Evolutionary conservation across 2,113 vertebrate genomes (phyloP), one percentile per base, ranked within the genome.

Genomic region (Galbula dea): DNA sequence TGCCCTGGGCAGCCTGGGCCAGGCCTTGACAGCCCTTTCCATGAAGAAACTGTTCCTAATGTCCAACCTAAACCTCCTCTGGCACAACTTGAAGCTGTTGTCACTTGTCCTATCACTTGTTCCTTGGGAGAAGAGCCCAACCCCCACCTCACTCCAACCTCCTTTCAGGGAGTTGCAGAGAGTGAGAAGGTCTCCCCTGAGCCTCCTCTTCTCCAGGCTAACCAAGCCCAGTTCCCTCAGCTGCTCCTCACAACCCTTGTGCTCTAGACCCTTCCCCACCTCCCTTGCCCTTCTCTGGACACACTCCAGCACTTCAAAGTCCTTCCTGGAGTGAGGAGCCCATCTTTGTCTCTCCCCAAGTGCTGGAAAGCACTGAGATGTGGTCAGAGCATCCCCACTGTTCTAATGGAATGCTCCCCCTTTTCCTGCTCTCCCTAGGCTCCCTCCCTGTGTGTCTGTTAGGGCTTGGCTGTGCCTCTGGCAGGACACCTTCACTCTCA

Each of bases 361-460:
- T 22, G 32, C 62, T 8, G 23, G 52, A 55, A 21, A 81, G 81
- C 34, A 4, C 37, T 2, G 24, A 88, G 59, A 63, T 41, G 14
- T 61, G 45, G 22, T 7, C 51, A 52, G 62, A 67, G 49, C 69
- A 79, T 36, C 52, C 9, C 43, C 48, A 4, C 21, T 8, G n/a
- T 7, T 34, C 45, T 73, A 30, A 15, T 34, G 66, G 80, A 68
- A 54, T 3, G 1, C 19, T 6, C 15, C 0, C 36, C 55, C 32
- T 8, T 15, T 2, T 29, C 54, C 55, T 46, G 45, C 58, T 45
- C 71, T 52, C 48, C 68, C 54, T 49, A 39, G n/a, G 15, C 58
- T 75, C 6, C 0, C 7, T 37, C 59, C 72, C 46, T 0, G 0
- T 1, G 1, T 10, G 22, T 3, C 45, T 4, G 0, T 10, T 2